A percentile compares a stretch with the other conserved stretches of the same genome.
phyloP scores from a whole-genome alignment of 2,797 vertebrate species.

The Esox lucius region DNA sequence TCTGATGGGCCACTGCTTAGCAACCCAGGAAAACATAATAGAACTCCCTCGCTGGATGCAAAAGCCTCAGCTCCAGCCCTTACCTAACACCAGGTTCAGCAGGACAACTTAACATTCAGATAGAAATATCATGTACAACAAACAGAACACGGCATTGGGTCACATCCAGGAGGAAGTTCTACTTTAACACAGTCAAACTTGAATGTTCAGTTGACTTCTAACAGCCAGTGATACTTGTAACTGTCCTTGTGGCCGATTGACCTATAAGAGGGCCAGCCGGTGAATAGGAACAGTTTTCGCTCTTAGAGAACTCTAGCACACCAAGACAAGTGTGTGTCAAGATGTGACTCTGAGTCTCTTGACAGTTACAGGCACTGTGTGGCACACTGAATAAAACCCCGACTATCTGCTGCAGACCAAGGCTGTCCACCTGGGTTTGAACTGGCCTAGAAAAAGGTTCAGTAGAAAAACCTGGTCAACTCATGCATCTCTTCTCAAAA shows the following conservation, averaged over 20 bases:
- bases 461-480: neutral
- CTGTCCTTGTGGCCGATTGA: slow-evolving; percentile 56
- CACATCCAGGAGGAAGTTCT: too few species aligned
- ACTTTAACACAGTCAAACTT: neutral
- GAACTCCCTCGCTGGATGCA: too few species aligned
- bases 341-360: slow-evolving; percentile 68
- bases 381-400: neutral
- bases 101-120: too few species aligned
- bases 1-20: too few species aligned
- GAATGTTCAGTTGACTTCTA: neutral
- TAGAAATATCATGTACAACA: too few species aligned
- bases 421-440: neutral
- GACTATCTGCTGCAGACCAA: neutral
- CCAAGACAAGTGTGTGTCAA: slow-evolving; percentile 52
- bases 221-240: slow-evolving; percentile 32
- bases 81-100: too few species aligned
- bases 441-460: neutral
- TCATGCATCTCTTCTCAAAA: too few species aligned
- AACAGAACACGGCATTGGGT: too few species aligned
- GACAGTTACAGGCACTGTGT: neutral
- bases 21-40: too few species aligned
- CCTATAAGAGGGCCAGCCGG: slow-evolving; percentile 40
- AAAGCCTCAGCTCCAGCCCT: too few species aligned
- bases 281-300: slow-evolving; percentile 59
- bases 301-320: slow-evolving; percentile 68